Base-by-base conservation (phyloP, 2,888 invertebrate genomes). In the Periphyllus acericola region DNA sequence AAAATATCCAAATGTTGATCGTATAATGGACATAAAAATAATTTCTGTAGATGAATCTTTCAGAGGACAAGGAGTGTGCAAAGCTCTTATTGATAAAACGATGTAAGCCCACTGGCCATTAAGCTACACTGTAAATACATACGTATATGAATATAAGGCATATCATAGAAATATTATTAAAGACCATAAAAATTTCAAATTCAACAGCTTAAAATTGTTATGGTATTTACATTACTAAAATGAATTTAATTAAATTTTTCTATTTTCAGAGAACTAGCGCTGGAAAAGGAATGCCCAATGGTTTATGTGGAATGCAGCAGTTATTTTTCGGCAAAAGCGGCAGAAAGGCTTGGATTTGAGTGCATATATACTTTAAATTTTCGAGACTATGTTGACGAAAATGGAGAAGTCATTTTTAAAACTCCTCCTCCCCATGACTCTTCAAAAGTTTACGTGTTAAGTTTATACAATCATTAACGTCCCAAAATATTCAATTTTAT, bases 301-400 rank as follows among this genome's bases (percentile, higher is more conserved):
- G 93, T 95, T 89, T 93, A 96, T 46, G 94, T 94, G 74, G 94
- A 96, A 90, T 96, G 96, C 89, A 94, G 95, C 9, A 96, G 96
- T 90, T 93, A 94, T 89, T 96, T 93, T 91, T 96, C 96, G 2
- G 95, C 95, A 0, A 94, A 94, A 91, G 94, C 96, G 0, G 94
- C 96, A 83, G 94, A 94, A 89, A 94, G 94, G 90, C 92, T 94
- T 40, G 96, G 95, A 74, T 96, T 95, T 91, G 93, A 94, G 68
- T 93, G 94, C 91, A 93, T 95, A 83, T 95, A 94, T 91, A 92
- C 93, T 71, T 92, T 95, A 29, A 92, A 93, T 8, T 96, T 95
- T 91, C 95, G 96, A 83, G 95, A 95, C 90, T 91, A 91, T 90
- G 91, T 92, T 78, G 93, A 93, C 84, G 93, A 95, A 83, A 94